Conservation (phyloP, 1,140 invertebrate genomes). For the Zaprionus tsacasi region DNA sequence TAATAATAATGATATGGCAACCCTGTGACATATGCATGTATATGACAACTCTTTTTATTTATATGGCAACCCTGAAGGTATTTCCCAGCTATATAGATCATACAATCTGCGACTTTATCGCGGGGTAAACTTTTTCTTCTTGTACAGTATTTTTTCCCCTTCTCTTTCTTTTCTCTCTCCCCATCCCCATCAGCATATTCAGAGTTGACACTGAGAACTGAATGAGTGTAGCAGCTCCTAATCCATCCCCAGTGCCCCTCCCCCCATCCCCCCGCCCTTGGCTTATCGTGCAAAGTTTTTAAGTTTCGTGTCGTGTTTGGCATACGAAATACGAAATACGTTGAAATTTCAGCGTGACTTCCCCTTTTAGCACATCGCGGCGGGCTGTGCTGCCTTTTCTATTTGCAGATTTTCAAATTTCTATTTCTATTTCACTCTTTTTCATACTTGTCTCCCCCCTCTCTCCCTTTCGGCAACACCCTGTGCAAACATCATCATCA, state of each 20-base stretch:
- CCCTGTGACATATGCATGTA: too few relatives aligned
- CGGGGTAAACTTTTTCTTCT: not conserved
- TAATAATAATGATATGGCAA: too few relatives aligned
- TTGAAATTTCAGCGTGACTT: constrained; percentile 32
- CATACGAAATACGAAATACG: constrained; percentile 60
- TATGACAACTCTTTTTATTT: too few relatives aligned
- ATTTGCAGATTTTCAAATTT: constrained; percentile 65
- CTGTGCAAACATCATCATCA: constrained; percentile 16
- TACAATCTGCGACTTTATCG: not conserved
- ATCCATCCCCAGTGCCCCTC: constrained; percentile 13
- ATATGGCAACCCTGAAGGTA: not conserved
- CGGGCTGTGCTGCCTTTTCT: constrained; percentile 42
- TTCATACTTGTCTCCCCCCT: constrained; percentile 38
- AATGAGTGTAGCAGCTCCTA: constrained; percentile 26
- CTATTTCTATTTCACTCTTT: constrained; percentile 46
- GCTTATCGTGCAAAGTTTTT: constrained; percentile 78
- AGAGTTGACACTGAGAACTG: constrained; percentile 28
- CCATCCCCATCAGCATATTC: not conserved
- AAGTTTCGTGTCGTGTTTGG: constrained; percentile 77
- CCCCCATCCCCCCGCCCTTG: constrained; percentile 6
- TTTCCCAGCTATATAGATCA: not conserved
- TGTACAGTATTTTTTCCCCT: not conserved
- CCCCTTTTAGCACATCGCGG: constrained; percentile 11
- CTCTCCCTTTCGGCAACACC: not conserved
- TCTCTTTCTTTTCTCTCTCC: not conserved